Percentiles rank a stretch among this genome's conserved stretches.
These are phyloP conservation scores for Pyrochroa serraticornis DNA, from an alignment of 2,888 invertebrate genomes.

Conservation along the genomic window DNA sequence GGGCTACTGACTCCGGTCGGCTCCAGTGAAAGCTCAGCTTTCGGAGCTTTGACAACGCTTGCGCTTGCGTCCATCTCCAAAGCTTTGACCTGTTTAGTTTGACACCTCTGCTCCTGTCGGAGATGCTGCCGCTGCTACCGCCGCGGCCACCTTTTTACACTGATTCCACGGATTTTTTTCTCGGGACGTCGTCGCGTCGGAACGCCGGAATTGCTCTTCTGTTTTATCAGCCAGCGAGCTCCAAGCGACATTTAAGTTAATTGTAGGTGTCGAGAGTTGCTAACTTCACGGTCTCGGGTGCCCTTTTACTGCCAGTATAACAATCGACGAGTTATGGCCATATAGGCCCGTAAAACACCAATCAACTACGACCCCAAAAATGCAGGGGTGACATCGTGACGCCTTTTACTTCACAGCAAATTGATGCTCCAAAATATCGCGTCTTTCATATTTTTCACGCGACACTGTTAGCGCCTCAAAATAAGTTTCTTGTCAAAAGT, in stretches of 20 bases:
- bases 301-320: no score
- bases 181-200: no score
- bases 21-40: constrained; percentile 48
- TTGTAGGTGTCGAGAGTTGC: constrained; percentile 4
- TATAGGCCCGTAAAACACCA: no score
- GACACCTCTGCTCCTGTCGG: constrained; percentile 49
- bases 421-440: no score
- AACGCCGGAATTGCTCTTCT: no score
- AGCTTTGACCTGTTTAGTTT: constrained; percentile 50
- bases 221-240: no score
- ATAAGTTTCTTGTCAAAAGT: no score
- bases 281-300: not conserved
- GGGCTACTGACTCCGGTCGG: constrained; percentile 51
- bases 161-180: not conserved
- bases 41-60: constrained; percentile 35
- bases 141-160: constrained; percentile 27
- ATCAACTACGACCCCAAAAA: no score
- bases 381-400: no score
- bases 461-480: no score
- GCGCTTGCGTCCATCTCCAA: constrained; percentile 47
- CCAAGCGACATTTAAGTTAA: not conserved
- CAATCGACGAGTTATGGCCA: not conserved
- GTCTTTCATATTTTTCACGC: no score
- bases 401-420: no score
- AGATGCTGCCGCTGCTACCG: constrained; percentile 39